Evolutionary conservation across 1,140 invertebrate genomes (phyloP).

Genomic region (Magallana gigas): DNA sequence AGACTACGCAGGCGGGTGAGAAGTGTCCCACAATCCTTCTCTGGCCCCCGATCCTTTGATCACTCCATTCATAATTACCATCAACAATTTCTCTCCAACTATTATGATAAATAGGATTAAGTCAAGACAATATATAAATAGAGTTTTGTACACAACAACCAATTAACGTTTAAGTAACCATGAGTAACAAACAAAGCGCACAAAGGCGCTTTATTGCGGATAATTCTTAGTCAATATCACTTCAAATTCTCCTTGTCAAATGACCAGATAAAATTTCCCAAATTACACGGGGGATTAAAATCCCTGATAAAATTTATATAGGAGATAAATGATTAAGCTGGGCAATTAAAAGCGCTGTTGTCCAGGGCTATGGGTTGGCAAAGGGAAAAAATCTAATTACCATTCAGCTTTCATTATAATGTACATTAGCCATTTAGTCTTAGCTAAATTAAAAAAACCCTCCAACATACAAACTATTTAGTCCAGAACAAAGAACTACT

Average conservation of each 20-base stretch:
- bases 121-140: conserved; percentile 54
- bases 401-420: conserved; percentile 17
- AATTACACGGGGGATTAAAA: conserved; percentile 47
- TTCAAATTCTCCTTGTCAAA: conserved; percentile 44
- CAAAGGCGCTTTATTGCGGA: conserved; percentile 40
- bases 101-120: conserved; percentile 56
- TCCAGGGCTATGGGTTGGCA: background rate
- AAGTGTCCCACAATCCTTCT: conserved; percentile 48
- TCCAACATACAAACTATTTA: background rate
- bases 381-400: conserved; percentile 40
- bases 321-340: conserved; percentile 44
- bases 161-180: conserved; percentile 52
- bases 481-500: background rate
- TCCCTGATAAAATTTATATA: conserved; percentile 39
- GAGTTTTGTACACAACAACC: conserved; percentile 53
- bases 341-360: conserved; percentile 44
- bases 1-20: conserved; percentile 1
- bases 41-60: conserved; percentile 24
- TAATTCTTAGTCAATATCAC: conserved; percentile 40
- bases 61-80: conserved; percentile 40
- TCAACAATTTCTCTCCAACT: conserved; percentile 44
- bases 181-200: conserved; percentile 37
- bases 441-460: background rate
- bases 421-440: conserved; percentile 1
- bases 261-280: conserved; percentile 47